Percentiles rank a stretch among this genome's conserved stretches.
These are phyloP conservation scores for Cryptus viduatorius DNA, from an alignment of 2,888 invertebrate species.

Conservation along the genomic window DNA sequence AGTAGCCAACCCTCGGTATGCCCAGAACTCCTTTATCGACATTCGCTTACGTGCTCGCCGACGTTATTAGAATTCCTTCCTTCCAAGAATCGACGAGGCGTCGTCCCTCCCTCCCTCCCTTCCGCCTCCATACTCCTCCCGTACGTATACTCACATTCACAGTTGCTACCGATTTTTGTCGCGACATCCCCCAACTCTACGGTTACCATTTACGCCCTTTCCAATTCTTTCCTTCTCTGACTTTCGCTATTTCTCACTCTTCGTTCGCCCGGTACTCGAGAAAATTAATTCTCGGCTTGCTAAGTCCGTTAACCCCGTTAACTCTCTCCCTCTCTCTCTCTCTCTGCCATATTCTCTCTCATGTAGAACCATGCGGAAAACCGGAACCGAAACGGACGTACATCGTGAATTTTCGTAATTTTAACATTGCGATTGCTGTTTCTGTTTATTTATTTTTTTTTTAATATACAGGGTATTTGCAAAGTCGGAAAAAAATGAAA, in stretches of 20 bases:
- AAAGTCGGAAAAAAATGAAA: no score
- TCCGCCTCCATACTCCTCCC: conserved; percentile 12
- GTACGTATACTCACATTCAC: conserved; percentile 41
- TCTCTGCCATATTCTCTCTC: conserved; percentile 24
- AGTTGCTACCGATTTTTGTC: conserved; percentile 60
- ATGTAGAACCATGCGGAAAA: not conserved
- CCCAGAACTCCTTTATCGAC: conserved; percentile 69
- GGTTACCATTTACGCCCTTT: conserved; percentile 22
- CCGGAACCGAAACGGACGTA: not conserved
- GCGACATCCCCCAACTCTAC: conserved; percentile 38
- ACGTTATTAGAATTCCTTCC: conserved; percentile 73
- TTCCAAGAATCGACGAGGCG: conserved; percentile 69
- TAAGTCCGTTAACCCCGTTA: conserved; percentile 33
- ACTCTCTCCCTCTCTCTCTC: conserved; percentile 25
- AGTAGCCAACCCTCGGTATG: conserved; percentile 61
- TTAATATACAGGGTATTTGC: not conserved
- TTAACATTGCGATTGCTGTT: not conserved
- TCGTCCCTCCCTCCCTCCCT: conserved; percentile 49
- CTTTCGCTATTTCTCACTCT: conserved; percentile 22
- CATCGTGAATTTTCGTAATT: conserved; percentile 7
- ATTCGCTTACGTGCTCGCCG: conserved; percentile 71
- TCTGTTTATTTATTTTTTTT: not conserved
- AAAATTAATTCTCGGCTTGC: conserved; percentile 58
- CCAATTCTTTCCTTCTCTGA: conserved; percentile 48
- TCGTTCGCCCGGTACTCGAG: conserved; percentile 38